Evolutionary conservation across 2,888 invertebrate species (phyloP).

Genomic region (Camptogramma bilineatum): DNA sequence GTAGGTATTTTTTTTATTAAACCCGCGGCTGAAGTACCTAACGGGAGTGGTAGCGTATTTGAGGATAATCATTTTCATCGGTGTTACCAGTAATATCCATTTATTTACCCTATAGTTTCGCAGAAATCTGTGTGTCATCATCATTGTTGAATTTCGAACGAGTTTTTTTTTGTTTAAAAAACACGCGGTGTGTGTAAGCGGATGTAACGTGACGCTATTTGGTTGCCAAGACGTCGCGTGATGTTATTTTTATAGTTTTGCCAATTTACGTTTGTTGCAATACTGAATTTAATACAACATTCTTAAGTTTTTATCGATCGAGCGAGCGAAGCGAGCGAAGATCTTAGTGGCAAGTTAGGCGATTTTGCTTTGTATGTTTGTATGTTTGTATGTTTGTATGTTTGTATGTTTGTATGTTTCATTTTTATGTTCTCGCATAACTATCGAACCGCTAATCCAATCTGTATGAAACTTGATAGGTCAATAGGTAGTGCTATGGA

Average conservation of each 20-base stretch:
- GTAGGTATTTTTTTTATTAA: background rate
- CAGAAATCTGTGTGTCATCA: slow-evolving; percentile 14
- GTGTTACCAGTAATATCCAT: background rate
- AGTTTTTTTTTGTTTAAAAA: slow-evolving; percentile 4
- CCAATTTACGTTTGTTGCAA: background rate
- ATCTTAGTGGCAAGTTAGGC: too few relatives aligned
- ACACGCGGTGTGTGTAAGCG: slow-evolving; percentile 1
- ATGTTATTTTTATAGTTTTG: slow-evolving; percentile 43
- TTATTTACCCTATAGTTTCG: slow-evolving; percentile 7
- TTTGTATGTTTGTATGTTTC: too few relatives aligned
- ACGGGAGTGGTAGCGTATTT: background rate
- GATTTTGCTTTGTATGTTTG: too few relatives aligned
- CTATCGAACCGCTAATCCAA: too few relatives aligned
- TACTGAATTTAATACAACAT: too few relatives aligned
- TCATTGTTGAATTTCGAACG: slow-evolving; percentile 3
- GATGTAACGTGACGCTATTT: slow-evolving; percentile 16
- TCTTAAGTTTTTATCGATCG: too few relatives aligned
- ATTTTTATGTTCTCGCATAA: too few relatives aligned
- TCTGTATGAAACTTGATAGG: too few relatives aligned
- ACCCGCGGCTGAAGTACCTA: background rate
- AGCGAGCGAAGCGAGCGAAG: too few relatives aligned
- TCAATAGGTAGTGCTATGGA: too few relatives aligned
- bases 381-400: too few relatives aligned
- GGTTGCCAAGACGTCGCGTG: slow-evolving; percentile 41
- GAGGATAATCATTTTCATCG: background rate